These are phyloP conservation scores for Himalopsyche phryganea DNA, from an alignment of 1,140 invertebrate species.

Conservation along the genomic window DNA sequence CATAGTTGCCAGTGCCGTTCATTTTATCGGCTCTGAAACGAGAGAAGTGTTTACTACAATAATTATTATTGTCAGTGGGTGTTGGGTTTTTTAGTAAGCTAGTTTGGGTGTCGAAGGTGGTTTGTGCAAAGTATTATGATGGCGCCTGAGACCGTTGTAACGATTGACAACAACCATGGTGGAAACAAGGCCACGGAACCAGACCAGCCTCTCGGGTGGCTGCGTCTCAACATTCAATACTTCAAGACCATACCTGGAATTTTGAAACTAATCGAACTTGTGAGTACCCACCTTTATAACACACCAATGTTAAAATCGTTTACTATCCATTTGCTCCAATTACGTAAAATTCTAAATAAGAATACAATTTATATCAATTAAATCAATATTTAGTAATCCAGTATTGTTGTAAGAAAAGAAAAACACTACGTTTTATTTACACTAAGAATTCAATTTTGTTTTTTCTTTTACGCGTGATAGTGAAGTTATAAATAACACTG, in stretches of 20 bases:
- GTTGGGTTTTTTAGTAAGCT: not conserved
- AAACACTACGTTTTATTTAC: too few relatives aligned
- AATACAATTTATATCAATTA: too few relatives aligned
- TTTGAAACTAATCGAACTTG: slow-evolving; percentile 59
- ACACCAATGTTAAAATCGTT: too few relatives aligned
- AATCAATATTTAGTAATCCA: too few relatives aligned
- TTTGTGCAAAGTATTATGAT: slow-evolving; percentile 46
- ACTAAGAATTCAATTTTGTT: too few relatives aligned
- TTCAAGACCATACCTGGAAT: slow-evolving; percentile 60
- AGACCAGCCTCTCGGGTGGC: slow-evolving; percentile 51
- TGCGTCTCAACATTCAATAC: slow-evolving; percentile 59
- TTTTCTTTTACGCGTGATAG: too few relatives aligned
- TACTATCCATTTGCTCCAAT: not conserved
- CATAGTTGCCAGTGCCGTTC: too few relatives aligned
- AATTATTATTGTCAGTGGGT: not conserved
- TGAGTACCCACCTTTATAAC: slow-evolving; percentile 51
- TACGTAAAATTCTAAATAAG: too few relatives aligned
- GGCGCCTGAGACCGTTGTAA: slow-evolving; percentile 67
- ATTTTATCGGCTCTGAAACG: not conserved
- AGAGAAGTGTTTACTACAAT: not conserved
- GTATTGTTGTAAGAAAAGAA: too few relatives aligned
- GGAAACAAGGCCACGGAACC: slow-evolving; percentile 53
- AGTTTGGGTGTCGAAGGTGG: not conserved
- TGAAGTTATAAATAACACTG: too few relatives aligned
- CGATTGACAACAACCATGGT: slow-evolving; percentile 56